These are phyloP conservation scores for Buathra laborator DNA, from an alignment of 2,888 invertebrate species.

Conservation along the genomic window DNA sequence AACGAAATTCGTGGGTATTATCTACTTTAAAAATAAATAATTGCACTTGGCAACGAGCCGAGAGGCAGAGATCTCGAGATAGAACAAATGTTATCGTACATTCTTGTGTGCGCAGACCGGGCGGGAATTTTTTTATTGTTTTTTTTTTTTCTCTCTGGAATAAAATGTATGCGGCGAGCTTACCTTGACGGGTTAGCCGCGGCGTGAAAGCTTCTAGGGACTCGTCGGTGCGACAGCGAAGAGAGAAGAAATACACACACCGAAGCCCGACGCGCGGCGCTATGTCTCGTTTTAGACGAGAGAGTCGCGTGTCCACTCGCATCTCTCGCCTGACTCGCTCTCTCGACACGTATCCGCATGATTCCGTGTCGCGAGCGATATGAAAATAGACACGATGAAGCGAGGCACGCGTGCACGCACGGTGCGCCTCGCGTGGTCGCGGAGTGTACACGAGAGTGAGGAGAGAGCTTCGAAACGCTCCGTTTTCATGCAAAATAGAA, in stretches of 20 bases:
- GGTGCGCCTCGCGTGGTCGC: conserved; percentile 45
- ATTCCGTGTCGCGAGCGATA: conserved; percentile 64
- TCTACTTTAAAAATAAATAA: conserved; percentile 16
- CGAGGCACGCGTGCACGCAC: conserved; percentile 52
- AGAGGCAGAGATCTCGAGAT: conserved; percentile 13
- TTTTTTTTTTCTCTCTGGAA: not conserved
- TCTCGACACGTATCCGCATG: conserved; percentile 53
- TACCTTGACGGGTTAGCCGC: conserved; percentile 44
- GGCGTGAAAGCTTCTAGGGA: conserved; percentile 34
- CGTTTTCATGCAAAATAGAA: conserved; percentile 19
- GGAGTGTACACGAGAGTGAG: conserved; percentile 30
- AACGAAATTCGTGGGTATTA: conserved; percentile 3
- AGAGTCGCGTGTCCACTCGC: conserved; percentile 66
- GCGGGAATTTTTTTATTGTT: not conserved
- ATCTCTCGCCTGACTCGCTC: conserved; percentile 43
- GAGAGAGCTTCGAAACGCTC: conserved; percentile 20
- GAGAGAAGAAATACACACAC: conserved; percentile 28
- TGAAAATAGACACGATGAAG: conserved; percentile 69
- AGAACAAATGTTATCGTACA: conserved; percentile 14
- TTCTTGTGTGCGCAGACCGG: not conserved
- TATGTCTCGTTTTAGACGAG: conserved; percentile 66
- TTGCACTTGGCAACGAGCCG: conserved; percentile 23
- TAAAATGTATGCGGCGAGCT: conserved; percentile 17
- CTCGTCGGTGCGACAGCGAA: conserved; percentile 22
- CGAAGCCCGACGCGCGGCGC: conserved; percentile 26